These are phyloP conservation scores for Jaculus jaculus DNA, from an alignment of 2,113 vertebrate species.

Conservation along the genomic window DNA sequence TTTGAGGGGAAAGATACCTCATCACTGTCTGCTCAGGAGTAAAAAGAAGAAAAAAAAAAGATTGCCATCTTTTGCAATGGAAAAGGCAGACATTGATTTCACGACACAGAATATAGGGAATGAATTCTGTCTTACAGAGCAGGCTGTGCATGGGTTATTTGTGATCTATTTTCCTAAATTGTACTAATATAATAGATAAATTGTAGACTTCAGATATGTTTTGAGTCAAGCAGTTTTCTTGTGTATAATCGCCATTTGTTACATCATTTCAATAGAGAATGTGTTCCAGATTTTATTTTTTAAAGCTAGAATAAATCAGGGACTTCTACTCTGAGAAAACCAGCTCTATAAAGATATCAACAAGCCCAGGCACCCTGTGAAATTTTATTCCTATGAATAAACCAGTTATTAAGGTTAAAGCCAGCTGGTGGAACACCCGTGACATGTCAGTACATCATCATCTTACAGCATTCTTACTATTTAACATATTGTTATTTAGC, in stretches of 20 bases:
- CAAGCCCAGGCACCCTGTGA: background rate
- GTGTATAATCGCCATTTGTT: conserved; percentile 12
- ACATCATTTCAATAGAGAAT: background rate
- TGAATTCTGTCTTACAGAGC: background rate
- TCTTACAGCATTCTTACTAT: background rate
- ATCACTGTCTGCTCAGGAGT: background rate
- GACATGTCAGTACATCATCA: background rate
- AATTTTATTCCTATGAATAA: background rate
- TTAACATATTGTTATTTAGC: background rate
- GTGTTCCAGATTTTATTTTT: conserved; percentile 14
- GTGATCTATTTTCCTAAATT: background rate
- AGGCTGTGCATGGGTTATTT: background rate
- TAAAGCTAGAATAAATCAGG: conserved; percentile 16
- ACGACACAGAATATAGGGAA: background rate
- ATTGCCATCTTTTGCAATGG: background rate
- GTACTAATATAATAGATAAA: conserved; percentile 9
- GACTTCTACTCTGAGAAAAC: background rate
- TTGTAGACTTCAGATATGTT: background rate
- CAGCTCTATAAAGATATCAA: conserved; percentile 27
- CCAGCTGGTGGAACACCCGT: background rate
- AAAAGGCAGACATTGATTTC: background rate
- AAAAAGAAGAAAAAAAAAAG: background rate
- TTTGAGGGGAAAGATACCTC: background rate
- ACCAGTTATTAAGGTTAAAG: background rate
- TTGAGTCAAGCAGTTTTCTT: background rate